These are phyloP conservation scores for Podiceps cristatus DNA, from an alignment of 2,113 vertebrate species.

Conservation along the genomic window DNA sequence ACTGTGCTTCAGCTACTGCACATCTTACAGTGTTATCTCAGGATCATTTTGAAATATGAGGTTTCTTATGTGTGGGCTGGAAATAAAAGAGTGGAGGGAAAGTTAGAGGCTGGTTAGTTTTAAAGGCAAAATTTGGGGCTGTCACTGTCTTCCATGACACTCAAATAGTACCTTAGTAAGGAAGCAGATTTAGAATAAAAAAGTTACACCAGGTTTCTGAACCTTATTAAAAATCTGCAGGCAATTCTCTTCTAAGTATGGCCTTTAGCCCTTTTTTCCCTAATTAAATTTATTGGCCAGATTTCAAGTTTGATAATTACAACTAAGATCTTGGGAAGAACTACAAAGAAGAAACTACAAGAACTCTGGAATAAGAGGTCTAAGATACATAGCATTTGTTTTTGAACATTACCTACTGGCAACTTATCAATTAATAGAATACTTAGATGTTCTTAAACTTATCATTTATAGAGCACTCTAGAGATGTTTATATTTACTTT, in stretches of 20 bases:
- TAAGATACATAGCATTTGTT: not conserved
- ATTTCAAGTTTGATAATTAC: not conserved
- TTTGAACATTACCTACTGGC: not conserved
- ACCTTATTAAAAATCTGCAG: not conserved
- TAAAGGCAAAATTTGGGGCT: not conserved
- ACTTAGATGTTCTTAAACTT: not conserved
- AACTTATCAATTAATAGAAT: not conserved
- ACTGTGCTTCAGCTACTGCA: not conserved
- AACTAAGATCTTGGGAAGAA: not conserved
- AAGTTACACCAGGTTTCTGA: not conserved
- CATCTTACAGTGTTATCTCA: not conserved
- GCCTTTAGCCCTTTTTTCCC: not conserved
- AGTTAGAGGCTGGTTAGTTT: not conserved
- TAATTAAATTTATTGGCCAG: not conserved
- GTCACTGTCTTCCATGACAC: fast-evolving
- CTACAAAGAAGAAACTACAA: not conserved
- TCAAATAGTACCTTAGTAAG: not conserved
- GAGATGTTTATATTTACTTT: not conserved
- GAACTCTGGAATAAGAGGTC: not conserved
- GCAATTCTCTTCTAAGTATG: not conserved
- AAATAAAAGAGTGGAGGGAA: not conserved
- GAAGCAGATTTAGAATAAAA: not conserved
- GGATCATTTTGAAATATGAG: not conserved
- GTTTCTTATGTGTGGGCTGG: fast-evolving
- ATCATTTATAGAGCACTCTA: not conserved